These are phyloP conservation scores for Bubo bubo DNA, from an alignment of 2,113 vertebrate species.

Conservation along the genomic window DNA sequence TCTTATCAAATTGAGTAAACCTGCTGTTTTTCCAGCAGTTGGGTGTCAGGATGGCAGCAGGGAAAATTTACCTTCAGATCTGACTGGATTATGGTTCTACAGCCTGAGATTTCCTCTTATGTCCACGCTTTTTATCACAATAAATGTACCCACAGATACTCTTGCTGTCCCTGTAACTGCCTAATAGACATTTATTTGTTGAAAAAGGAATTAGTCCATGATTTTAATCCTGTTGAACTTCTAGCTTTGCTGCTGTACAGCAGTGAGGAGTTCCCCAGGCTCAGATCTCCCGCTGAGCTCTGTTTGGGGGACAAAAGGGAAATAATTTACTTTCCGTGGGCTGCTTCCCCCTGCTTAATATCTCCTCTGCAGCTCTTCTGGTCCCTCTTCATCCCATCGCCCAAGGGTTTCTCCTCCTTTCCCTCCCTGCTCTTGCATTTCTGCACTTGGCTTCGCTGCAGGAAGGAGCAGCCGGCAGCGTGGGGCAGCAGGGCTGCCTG, in stretches of 20 bases:
- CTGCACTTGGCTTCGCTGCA: not conserved
- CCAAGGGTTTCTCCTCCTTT: not conserved
- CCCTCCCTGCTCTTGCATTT: not conserved
- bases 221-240: not conserved
- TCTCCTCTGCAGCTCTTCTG: not conserved
- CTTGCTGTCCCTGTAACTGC: not conserved
- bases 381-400: not conserved
- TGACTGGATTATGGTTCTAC: not conserved
- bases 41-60: not conserved
- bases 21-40: not conserved
- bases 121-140: not conserved
- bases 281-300: not conserved
- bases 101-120: not conserved
- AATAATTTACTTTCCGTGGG: not conserved
- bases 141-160: not conserved
- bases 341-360: not conserved
- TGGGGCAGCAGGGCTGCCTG: not conserved
- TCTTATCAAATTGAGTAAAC: not conserved
- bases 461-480: not conserved
- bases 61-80: not conserved
- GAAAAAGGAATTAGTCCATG: not conserved
- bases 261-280: not conserved
- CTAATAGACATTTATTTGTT: not conserved
- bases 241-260: not conserved
- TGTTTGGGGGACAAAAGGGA: not conserved